Evolutionary conservation across 2,888 invertebrate genomes (phyloP).

Genomic region (Luffia ferchaultella): DNA sequence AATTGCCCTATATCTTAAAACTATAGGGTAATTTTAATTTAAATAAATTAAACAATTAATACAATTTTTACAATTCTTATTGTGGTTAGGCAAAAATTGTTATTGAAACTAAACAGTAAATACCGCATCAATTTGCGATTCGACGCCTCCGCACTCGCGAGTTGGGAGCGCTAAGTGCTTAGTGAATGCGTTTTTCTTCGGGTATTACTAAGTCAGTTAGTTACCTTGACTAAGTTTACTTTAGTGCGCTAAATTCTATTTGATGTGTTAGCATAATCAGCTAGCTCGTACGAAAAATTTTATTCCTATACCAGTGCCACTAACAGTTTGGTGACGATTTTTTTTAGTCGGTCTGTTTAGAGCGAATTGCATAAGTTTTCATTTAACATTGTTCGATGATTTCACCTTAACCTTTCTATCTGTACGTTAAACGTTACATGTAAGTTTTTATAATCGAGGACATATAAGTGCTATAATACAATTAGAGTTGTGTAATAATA

Average conservation of each 20-base stretch:
- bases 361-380: not conserved
- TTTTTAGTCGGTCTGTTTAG: too few species aligned
- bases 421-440: too few species aligned
- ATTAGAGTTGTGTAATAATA: too few species aligned
- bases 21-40: too few species aligned
- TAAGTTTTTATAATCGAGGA: too few species aligned
- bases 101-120: too few species aligned
- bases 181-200: constrained; percentile 3
- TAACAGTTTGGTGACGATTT: constrained; percentile 6
- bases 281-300: constrained; percentile 5
- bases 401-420: not conserved
- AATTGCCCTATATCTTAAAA: too few species aligned
- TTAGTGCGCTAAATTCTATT: too few species aligned
- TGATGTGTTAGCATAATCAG: constrained; percentile 8
- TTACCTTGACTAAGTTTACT: constrained; percentile 4
- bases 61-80: too few species aligned
- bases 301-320: constrained; percentile 4
- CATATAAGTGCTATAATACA: too few species aligned
- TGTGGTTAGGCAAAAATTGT: too few species aligned
- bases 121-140: not conserved
- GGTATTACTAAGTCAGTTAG: not conserved
- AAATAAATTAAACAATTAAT: too few species aligned
- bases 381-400: not conserved
- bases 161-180: not conserved
- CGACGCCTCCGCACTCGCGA: not conserved